Conservation (phyloP, 2,888 invertebrate genomes). For the Subacronicta megacephala region DNA sequence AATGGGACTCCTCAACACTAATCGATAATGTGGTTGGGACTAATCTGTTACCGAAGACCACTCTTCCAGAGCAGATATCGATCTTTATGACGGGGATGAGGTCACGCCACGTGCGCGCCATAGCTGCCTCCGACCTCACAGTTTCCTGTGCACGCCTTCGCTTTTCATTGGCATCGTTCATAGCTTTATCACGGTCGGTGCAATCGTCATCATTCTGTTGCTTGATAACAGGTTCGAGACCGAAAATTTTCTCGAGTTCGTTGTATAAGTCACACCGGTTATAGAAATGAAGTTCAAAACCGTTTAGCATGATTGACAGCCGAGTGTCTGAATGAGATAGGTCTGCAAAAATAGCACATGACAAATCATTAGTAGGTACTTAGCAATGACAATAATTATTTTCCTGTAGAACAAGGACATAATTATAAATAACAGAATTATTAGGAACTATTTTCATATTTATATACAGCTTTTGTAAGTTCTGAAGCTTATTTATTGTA, state of each 20-base stretch:
- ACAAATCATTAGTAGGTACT: constrained; percentile 18
- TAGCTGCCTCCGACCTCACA: constrained; percentile 93
- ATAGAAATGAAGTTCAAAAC: constrained; percentile 98
- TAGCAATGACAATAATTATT: constrained; percentile 13
- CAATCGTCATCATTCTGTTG: constrained; percentile 90
- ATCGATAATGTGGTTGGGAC: constrained; percentile 98
- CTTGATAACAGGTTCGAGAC: constrained; percentile 94
- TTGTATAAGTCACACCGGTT: constrained; percentile 97
- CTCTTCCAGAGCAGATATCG: constrained; percentile 96
- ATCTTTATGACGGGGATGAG: constrained; percentile 98
- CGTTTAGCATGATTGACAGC: constrained; percentile 96
- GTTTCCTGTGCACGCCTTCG: constrained; percentile 85
- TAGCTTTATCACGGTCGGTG: constrained; percentile 88
- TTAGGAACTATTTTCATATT: constrained; percentile 18
- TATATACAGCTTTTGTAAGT: background rate
- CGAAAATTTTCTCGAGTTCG: constrained; percentile 96
- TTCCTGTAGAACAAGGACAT: constrained; percentile 35
- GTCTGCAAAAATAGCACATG: constrained; percentile 89
- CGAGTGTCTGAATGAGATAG: constrained; percentile 98
- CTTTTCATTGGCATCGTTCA: constrained; percentile 91
- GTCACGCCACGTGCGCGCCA: constrained; percentile 97
- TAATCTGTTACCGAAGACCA: constrained; percentile 98
- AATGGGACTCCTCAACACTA: constrained; percentile 97
- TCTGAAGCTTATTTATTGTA: constrained; percentile 17
- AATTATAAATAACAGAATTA: constrained; percentile 5